A percentile compares a stretch with the other conserved stretches of the same genome.
phyloP scores from a whole-genome alignment of 2,888 invertebrate species.

The Sarcophaga variegata region DNA sequence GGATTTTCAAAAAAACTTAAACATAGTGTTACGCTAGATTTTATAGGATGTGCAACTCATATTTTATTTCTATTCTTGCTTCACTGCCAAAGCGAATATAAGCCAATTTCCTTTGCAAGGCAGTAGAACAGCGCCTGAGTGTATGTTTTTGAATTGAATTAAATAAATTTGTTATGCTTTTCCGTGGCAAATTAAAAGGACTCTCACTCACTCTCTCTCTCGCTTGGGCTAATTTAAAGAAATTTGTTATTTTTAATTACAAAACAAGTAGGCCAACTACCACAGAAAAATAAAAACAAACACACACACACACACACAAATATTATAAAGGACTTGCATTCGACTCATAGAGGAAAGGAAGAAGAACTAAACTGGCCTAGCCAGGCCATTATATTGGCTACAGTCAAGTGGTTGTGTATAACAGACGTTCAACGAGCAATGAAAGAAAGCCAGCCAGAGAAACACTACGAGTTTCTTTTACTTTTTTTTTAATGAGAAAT shows the following conservation, averaged over 20 bases:
- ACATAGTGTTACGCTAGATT: no score
- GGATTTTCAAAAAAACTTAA: neutral
- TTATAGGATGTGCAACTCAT: no score
- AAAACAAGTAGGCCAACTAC: constrained; percentile 65
- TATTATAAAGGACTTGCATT: no score
- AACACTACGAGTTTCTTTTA: no score
- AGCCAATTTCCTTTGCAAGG: neutral
- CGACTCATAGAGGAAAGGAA: no score
- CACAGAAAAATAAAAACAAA: constrained; percentile 24
- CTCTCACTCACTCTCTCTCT: neutral
- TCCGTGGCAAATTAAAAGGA: constrained; percentile 68
- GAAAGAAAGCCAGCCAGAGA: no score
- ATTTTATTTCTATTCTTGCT: neutral
- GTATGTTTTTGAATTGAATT: constrained; percentile 59
- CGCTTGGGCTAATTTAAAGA: constrained; percentile 45
- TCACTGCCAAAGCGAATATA: neutral
- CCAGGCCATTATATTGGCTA: no score
- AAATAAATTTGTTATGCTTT: constrained; percentile 66
- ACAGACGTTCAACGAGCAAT: no score
- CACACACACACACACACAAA: neutral
- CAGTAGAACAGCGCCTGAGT: constrained; percentile 4
- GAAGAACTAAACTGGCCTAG: neutral
- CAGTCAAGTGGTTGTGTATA: no score
- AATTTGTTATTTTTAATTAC: constrained; percentile 69
- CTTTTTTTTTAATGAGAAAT: neutral